Percentiles rank a stretch among this genome's conserved stretches.
Conservation (phyloP, 1,140 invertebrate genomes). For the Aphaenogaster ashmeadi region DNA sequence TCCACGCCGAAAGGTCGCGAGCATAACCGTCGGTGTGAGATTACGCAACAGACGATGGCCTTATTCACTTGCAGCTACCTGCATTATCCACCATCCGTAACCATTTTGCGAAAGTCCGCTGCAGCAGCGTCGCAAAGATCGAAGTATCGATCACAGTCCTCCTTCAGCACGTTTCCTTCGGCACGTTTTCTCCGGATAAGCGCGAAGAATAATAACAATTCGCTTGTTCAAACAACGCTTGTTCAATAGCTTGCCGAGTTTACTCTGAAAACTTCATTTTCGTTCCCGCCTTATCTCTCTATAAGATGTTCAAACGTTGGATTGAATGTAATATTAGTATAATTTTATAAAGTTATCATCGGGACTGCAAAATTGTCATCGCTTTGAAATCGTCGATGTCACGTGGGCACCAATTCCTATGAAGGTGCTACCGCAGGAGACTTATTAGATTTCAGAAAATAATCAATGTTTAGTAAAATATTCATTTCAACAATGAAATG, state of each 20-base stretch:
- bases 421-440: not conserved
- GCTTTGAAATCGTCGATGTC: not conserved
- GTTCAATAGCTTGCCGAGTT: not conserved
- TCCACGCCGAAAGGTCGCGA: not conserved
- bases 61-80: conserved; percentile 52
- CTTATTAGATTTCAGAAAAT: not conserved
- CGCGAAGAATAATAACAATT: not conserved
- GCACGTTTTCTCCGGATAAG: not conserved
- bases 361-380: not conserved
- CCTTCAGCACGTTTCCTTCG: not conserved
- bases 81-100: conserved; percentile 55
- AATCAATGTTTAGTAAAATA: conserved; percentile 4
- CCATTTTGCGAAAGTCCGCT: conserved; percentile 18
- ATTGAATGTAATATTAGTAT: not conserved
- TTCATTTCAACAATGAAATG: not conserved
- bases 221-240: not conserved
- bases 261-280: conserved; percentile 3
- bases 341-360: conserved; percentile 1
- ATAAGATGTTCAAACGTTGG: conserved; percentile 1
- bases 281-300: not conserved
- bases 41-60: not conserved
- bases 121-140: not conserved
- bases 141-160: conserved; percentile 6
- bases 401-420: not conserved
- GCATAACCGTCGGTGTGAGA: conserved; percentile 11